Evolutionary conservation across 2,113 vertebrate species (phyloP).

Genomic region (Crotalus tigris): DNA sequence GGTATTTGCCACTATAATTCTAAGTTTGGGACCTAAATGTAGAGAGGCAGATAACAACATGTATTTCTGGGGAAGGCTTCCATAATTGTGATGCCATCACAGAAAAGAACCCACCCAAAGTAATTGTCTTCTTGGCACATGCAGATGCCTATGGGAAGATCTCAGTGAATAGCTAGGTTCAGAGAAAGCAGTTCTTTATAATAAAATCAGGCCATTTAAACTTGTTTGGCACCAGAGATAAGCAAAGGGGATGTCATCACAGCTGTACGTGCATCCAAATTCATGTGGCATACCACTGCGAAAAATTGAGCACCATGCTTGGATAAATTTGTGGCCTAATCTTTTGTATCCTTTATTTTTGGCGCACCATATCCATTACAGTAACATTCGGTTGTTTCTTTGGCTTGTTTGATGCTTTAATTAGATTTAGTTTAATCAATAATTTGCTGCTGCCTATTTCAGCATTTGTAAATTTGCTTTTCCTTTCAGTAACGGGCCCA

Average conservation of each 20-base stretch:
- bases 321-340: neutral
- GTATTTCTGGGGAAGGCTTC: neutral
- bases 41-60: no score
- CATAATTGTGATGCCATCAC: neutral
- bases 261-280: neutral
- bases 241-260: neutral
- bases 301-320: neutral
- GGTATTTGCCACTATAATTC: neutral
- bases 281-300: neutral
- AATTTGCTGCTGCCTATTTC: no score
- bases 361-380: neutral
- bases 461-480: neutral
- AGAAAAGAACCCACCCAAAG: neutral
- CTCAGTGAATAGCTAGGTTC: neutral
- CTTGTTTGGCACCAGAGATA: neutral
- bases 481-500: constrained; percentile 88
- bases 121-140: neutral
- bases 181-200: neutral
- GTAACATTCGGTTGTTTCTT: neutral
- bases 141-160: neutral
- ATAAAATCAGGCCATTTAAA: neutral
- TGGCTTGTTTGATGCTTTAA: neutral
- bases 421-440: neutral
- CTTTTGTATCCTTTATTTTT: neutral
- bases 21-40: neutral